A percentile compares a stretch with the other conserved stretches of the same genome.
Conservation (phyloP, 2,797 vertebrate species). For the Siniperca scherzeri region DNA sequence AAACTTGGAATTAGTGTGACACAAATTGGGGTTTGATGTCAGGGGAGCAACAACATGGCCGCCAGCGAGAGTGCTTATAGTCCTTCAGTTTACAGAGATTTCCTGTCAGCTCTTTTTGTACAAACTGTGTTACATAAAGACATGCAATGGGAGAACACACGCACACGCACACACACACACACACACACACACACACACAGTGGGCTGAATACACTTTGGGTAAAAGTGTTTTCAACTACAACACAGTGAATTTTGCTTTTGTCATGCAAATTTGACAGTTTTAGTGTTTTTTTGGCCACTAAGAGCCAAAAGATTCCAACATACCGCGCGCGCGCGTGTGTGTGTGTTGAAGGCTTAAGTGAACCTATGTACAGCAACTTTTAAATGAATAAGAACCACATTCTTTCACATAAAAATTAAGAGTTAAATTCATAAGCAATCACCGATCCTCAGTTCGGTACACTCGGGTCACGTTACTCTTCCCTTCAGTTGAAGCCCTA, state of each 20-base stretch:
- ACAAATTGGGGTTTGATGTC: slow-evolving; percentile 79
- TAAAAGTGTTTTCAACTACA: background rate
- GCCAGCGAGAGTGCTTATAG: slow-evolving; percentile 43
- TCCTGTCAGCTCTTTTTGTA: slow-evolving; percentile 15
- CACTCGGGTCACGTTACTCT: too few species aligned
- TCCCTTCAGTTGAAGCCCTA: too few species aligned
- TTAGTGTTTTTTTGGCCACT: background rate
- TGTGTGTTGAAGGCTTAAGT: background rate
- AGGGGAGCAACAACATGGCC: slow-evolving; percentile 50
- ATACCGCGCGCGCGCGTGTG: background rate
- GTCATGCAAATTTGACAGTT: background rate
- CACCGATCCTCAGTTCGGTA: too few species aligned
- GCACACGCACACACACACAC: background rate
- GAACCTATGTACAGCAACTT: background rate
- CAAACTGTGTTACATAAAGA: slow-evolving; percentile 39
- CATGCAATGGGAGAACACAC: background rate
- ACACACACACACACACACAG: background rate
- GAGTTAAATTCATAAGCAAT: too few species aligned
- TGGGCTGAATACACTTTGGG: background rate
- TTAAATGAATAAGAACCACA: too few species aligned
- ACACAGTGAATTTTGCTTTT: background rate
- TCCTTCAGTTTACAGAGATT: slow-evolving; percentile 29
- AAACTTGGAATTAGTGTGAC: slow-evolving; percentile 77
- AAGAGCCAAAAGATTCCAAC: background rate
- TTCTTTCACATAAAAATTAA: too few species aligned